These are phyloP conservation scores for Chionis minor DNA, from an alignment of 2,113 vertebrate genomes.

Conservation along the genomic window DNA sequence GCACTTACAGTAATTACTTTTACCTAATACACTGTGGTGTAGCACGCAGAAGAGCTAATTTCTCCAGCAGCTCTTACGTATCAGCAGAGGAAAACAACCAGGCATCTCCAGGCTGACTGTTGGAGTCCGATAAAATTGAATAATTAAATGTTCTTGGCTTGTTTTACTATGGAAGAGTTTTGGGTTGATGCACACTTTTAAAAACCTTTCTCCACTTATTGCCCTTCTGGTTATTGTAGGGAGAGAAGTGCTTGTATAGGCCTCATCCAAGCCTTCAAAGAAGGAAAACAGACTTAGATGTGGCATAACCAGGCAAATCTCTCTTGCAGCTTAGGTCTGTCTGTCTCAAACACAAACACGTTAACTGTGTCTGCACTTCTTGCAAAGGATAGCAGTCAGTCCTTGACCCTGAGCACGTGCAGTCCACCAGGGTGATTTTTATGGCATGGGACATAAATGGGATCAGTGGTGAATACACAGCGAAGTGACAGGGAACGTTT, in stretches of 20 bases:
- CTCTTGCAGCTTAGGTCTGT: accelerated
- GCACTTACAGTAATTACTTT: constrained; percentile 61
- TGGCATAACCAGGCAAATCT: not conserved
- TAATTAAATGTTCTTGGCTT: not conserved
- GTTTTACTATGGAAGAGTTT: not conserved
- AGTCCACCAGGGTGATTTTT: not conserved
- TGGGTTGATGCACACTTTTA: not conserved
- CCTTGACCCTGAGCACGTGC: not conserved
- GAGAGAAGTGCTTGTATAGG: not conserved
- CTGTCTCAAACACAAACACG: not conserved
- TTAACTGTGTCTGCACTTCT: not conserved
- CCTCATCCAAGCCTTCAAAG: not conserved
- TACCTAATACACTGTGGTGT: not conserved
- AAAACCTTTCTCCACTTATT: not conserved
- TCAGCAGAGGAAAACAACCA: not conserved
- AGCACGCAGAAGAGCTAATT: constrained; percentile 11
- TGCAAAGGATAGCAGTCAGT: not conserved
- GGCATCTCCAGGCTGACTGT: not conserved
- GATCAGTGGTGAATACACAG: accelerated
- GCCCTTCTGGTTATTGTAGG: not conserved
- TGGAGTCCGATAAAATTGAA: not conserved
- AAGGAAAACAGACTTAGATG: not conserved
- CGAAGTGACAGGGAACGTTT: not conserved
- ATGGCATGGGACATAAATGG: not conserved
- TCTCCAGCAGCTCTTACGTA: not conserved